phyloP scores from a whole-genome alignment of 2,888 invertebrate species.

The Teleogryllus oceanicus region DNA sequence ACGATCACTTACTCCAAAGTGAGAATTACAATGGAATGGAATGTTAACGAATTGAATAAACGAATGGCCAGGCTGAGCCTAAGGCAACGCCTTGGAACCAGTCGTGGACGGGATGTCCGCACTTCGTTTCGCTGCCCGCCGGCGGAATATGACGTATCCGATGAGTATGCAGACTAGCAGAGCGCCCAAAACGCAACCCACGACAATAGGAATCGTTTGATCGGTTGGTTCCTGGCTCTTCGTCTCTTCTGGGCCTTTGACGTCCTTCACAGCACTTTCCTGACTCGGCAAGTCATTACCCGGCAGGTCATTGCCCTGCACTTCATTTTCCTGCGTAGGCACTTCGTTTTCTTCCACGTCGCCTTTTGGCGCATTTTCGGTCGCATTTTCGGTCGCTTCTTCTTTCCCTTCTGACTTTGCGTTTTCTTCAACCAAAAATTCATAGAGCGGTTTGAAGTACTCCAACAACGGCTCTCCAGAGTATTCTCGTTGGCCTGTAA shows the following conservation, averaged over 20 bases:
- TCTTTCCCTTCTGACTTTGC: neutral
- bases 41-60: no score
- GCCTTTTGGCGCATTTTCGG: no score
- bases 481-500: constrained; percentile 48
- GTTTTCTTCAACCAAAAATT: constrained; percentile 39
- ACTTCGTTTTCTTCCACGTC: no score
- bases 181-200: constrained; percentile 24
- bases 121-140: constrained; percentile 4
- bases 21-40: no score
- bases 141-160: constrained; percentile 24
- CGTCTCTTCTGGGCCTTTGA: neutral
- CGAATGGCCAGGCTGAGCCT: neutral
- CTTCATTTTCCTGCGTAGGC: no score
- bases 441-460: constrained; percentile 52
- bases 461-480: constrained; percentile 49
- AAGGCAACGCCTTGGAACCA: neutral
- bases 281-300: no score
- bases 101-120: neutral
- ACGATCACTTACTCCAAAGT: no score
- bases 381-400: no score
- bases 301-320: no score
- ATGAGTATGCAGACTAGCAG: constrained; percentile 23
- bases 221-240: neutral
- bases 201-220: constrained; percentile 25
- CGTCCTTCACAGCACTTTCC: no score